Percentiles rank a stretch among this genome's conserved stretches.
phyloP scores from a whole-genome alignment of 2,888 invertebrate species.

The Plusia festucae region DNA sequence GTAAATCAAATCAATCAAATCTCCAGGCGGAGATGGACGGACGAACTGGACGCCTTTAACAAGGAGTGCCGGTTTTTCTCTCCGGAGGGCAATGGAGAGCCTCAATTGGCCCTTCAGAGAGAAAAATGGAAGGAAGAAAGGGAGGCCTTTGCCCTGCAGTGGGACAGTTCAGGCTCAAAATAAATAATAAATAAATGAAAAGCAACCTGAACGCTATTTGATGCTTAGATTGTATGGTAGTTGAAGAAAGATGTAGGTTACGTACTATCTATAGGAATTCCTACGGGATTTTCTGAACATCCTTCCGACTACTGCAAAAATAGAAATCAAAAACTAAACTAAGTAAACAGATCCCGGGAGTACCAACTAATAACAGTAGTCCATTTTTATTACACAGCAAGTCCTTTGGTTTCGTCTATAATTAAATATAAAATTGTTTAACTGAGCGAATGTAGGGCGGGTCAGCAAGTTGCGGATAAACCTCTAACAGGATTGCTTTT shows the following conservation, averaged over 20 bases:
- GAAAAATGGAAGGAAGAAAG: too few relatives aligned
- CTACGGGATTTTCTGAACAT: too few relatives aligned
- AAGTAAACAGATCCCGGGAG: not conserved
- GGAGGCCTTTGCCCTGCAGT: too few relatives aligned
- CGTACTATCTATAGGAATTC: not conserved
- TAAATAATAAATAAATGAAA: too few relatives aligned
- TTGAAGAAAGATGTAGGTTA: not conserved
- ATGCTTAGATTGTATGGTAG: not conserved
- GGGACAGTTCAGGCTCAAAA: too few relatives aligned
- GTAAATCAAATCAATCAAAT: too few relatives aligned
- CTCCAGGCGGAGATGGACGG: too few relatives aligned
- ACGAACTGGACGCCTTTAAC: too few relatives aligned
- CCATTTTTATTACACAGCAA: not conserved
- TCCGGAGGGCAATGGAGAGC: too few relatives aligned
- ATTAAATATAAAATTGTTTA: conserved; percentile 4
- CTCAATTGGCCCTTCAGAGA: too few relatives aligned
- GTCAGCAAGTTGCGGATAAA: not conserved
- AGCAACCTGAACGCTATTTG: not conserved
- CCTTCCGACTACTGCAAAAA: not conserved
- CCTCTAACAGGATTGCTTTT: not conserved
- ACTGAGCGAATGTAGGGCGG: not conserved
- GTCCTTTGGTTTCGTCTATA: not conserved
- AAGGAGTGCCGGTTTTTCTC: too few relatives aligned
- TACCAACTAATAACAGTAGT: not conserved
- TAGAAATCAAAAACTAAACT: not conserved